Conservation (phyloP, 2,888 invertebrate genomes). For the Synergus japonicus region DNA sequence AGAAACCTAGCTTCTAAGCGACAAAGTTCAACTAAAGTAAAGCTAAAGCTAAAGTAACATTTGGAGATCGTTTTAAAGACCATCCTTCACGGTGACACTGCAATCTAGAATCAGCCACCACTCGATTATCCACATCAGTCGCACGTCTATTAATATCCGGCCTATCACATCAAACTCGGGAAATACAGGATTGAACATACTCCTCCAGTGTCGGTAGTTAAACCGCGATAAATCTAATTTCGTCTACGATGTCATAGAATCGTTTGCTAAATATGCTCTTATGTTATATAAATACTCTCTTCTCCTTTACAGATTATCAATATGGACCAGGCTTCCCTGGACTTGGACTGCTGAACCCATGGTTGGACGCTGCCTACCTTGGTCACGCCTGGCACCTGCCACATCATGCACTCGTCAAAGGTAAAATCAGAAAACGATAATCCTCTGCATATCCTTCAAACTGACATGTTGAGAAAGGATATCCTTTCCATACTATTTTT, state of each 20-base stretch:
- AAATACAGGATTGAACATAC: constrained; percentile 27
- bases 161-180: constrained; percentile 4
- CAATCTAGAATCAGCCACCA: constrained; percentile 19
- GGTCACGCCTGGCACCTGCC: constrained; percentile 83
- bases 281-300: constrained; percentile 33
- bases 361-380: constrained; percentile 91
- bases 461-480: constrained; percentile 20
- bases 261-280: neutral
- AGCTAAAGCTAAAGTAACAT: neutral
- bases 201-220: constrained; percentile 27
- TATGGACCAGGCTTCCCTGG: constrained; percentile 84
- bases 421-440: constrained; percentile 71
- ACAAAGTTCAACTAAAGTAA: too few species aligned
- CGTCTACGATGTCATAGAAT: neutral
- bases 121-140: constrained; percentile 22
- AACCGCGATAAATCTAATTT: constrained; percentile 40
- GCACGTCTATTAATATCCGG: constrained; percentile 28
- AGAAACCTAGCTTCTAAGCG: neutral
- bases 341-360: constrained; percentile 85
- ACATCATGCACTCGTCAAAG: constrained; percentile 83
- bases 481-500: constrained; percentile 7
- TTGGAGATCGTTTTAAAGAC: neutral
- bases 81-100: constrained; percentile 3
- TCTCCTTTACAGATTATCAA: constrained; percentile 83
- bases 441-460: constrained; percentile 13